Evolutionary conservation across 2,797 vertebrate species (phyloP).

Genomic region (Aldrovandia affinis): DNA sequence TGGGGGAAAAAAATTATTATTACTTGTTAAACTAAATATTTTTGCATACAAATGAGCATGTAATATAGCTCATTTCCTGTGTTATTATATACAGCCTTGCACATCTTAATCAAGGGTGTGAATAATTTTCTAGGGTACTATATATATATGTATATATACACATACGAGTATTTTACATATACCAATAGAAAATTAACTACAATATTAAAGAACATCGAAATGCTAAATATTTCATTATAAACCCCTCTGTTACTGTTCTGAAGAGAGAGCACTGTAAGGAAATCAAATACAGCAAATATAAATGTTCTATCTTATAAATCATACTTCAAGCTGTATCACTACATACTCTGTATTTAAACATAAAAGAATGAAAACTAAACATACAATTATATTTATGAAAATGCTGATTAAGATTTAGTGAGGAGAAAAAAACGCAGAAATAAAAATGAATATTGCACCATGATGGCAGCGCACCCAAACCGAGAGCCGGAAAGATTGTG

Average conservation of each 20-base stretch:
- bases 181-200: no score
- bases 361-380: constrained; percentile 50
- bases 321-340: constrained; percentile 36
- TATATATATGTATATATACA: no score
- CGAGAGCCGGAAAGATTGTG: constrained; percentile 59
- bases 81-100: no score
- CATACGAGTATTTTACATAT: no score
- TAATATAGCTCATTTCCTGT: no score
- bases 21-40: no score
- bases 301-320: constrained; percentile 26
- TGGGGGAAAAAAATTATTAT: no score
- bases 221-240: background rate
- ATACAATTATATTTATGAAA: constrained; percentile 56
- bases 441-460: constrained; percentile 29
- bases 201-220: no score
- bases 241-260: constrained; percentile 19
- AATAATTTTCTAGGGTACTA: no score
- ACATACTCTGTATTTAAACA: constrained; percentile 45
- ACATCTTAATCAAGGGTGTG: no score
- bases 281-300: constrained; percentile 49
- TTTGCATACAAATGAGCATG: no score
- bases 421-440: constrained; percentile 24
- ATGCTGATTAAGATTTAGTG: constrained; percentile 55
- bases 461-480: constrained; percentile 56
- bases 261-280: constrained; percentile 24